A percentile compares a stretch with the other conserved stretches of the same genome.
phyloP scores from a whole-genome alignment of 2,797 vertebrate species.

The Rhabdomys pumilio region DNA sequence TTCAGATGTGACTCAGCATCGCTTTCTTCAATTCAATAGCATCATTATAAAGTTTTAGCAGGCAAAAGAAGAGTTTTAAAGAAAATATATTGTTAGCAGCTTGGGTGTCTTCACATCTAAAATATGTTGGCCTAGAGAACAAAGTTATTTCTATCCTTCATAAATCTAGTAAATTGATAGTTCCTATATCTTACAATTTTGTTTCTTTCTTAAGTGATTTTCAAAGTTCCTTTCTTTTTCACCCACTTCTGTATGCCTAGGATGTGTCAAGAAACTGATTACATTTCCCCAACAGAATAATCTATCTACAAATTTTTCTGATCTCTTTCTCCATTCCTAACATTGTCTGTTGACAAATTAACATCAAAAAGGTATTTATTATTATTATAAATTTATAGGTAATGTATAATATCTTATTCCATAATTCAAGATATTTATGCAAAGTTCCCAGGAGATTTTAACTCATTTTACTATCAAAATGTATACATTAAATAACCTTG shows the following conservation, averaged over 20 bases:
- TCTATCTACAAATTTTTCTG: not conserved
- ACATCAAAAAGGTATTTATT: not conserved
- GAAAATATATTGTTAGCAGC: slow-evolving; percentile 50
- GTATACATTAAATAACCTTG: not conserved
- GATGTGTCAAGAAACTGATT: not conserved
- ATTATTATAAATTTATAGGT: not conserved
- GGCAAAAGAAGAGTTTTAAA: slow-evolving; percentile 54
- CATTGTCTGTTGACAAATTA: not conserved
- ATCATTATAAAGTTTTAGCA: slow-evolving; percentile 57
- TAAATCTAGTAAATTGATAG: slow-evolving; percentile 61
- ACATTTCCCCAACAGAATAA: slow-evolving; percentile 39
- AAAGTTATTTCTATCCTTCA: slow-evolving; percentile 46
- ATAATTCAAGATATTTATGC: not conserved
- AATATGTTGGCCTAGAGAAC: slow-evolving; percentile 25
- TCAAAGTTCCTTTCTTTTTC: not conserved
- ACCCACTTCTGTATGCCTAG: not conserved
- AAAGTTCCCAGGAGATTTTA: not conserved
- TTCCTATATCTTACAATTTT: slow-evolving; percentile 3
- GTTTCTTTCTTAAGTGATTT: slow-evolving; percentile 42
- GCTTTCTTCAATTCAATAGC: slow-evolving; percentile 48
- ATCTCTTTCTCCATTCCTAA: not conserved
- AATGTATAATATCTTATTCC: slow-evolving; percentile 2
- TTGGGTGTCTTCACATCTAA: slow-evolving; percentile 13
- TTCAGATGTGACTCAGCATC: slow-evolving; percentile 60
- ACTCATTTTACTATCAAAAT: not conserved